phyloP scores from a whole-genome alignment of 2,888 invertebrate genomes.

The Eucera pruinosa region DNA sequence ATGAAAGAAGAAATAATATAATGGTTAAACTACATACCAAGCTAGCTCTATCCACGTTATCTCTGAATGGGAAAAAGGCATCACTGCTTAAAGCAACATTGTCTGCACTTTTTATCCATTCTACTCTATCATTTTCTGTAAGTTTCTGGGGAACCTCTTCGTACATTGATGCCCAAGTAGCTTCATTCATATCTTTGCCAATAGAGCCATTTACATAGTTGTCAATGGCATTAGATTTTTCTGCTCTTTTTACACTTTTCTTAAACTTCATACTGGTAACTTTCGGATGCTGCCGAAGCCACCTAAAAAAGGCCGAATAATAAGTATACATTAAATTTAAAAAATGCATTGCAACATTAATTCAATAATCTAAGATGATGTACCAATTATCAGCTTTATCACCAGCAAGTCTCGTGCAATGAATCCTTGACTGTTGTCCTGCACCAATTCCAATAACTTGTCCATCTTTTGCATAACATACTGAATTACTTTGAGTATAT shows the following conservation, averaged over 20 bases:
- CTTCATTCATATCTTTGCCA: conserved; percentile 93
- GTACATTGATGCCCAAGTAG: conserved; percentile 90
- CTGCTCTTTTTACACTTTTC: conserved; percentile 93
- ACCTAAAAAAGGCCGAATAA: conserved; percentile 85
- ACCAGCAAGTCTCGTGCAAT: conserved; percentile 98
- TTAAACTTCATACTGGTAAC: conserved; percentile 94
- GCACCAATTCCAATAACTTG: conserved; percentile 98
- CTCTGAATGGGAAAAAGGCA: conserved; percentile 99
- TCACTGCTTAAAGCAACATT: conserved; percentile 96
- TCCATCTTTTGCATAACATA: conserved; percentile 97
- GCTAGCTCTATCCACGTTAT: conserved; percentile 96
- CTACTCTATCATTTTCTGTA: conserved; percentile 88
- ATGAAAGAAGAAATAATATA: not conserved
- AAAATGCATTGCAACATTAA: not conserved
- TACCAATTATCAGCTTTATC: conserved; percentile 98
- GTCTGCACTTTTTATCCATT: conserved; percentile 90
- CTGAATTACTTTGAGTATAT: conserved; percentile 99
- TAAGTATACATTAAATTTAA: not conserved
- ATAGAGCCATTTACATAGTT: conserved; percentile 97
- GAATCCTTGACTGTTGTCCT: conserved; percentile 99
- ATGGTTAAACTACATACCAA: conserved; percentile 87
- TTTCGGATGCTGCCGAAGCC: conserved; percentile 96
- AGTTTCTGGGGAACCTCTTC: conserved; percentile 90
- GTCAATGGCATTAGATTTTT: conserved; percentile 97
- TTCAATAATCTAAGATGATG: too few species aligned